These are phyloP conservation scores for Desmophyllum pertusum DNA, from an alignment of 92 coral and sea anemone species.

Conservation along the genomic window DNA sequence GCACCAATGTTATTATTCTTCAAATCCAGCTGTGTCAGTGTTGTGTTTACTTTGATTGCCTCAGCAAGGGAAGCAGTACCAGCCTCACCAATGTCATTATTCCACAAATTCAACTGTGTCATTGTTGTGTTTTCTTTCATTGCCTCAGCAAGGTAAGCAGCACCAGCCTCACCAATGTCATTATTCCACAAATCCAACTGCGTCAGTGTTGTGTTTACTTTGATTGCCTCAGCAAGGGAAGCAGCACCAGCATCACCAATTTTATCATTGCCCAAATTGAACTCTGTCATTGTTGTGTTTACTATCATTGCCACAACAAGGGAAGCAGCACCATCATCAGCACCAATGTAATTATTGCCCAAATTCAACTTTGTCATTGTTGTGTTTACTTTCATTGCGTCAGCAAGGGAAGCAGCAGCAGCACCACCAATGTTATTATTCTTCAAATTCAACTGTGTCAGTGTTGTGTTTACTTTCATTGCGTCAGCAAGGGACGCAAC, in stretches of 20 bases:
- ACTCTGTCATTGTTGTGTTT: not conserved
- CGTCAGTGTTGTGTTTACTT: not conserved
- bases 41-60: not conserved
- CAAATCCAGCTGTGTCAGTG: not conserved
- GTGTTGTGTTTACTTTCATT: not conserved
- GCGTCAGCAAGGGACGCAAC: not conserved
- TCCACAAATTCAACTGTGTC: not conserved
- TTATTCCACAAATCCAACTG: not conserved
- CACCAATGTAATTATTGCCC: not conserved
- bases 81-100: not conserved
- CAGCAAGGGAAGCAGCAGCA: not conserved
- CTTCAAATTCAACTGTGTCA: not conserved
- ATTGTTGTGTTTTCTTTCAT: not conserved
- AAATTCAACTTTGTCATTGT: not conserved
- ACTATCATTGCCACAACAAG: not conserved
- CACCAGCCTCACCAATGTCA: not conserved
- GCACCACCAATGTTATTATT: not conserved
- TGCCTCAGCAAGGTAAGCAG: not conserved
- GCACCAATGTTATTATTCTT: not conserved
- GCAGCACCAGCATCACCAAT: not conserved
- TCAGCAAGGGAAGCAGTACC: not conserved
- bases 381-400: not conserved
- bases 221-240: not conserved
- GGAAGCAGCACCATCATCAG: not conserved
- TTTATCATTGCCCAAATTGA: not conserved